Percentiles rank a stretch among this genome's conserved stretches.
Evolutionary conservation across 2,113 vertebrate genomes (phyloP).

Genomic region (Carassius gibelio): DNA sequence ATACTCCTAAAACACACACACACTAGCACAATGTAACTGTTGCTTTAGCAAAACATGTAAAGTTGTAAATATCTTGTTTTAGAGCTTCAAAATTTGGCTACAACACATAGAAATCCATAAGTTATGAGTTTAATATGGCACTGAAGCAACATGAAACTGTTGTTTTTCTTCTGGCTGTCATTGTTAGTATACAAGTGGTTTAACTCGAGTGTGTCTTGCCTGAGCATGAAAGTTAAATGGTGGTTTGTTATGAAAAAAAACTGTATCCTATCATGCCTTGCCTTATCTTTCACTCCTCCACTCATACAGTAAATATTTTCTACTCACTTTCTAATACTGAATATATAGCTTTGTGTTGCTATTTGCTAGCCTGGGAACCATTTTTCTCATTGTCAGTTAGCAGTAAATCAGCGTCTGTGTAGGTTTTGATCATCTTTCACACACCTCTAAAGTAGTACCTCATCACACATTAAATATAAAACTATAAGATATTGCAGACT

Average conservation of each 20-base stretch:
- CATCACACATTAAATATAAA: neutral
- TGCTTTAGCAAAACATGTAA: constrained; percentile 11
- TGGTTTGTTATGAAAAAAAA: neutral
- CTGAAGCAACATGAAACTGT: neutral
- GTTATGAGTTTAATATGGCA: neutral
- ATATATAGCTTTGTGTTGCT: constrained; percentile 38
- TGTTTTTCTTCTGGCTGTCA: neutral
- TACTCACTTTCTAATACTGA: constrained; percentile 48
- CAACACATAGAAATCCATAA: neutral
- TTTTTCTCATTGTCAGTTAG: constrained; percentile 21
- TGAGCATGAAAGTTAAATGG: constrained; percentile 40
- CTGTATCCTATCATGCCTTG: neutral
- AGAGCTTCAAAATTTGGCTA: neutral
- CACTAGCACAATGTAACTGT: neutral
- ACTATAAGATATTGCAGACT: neutral
- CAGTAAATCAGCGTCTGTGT: neutral
- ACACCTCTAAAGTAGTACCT: constrained; percentile 21
- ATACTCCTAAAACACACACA: neutral
- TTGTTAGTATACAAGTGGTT: neutral
- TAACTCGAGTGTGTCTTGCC: constrained; percentile 43
- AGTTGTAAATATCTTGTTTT: neutral
- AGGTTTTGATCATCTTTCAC: constrained; percentile 2
- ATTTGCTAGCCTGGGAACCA: constrained; percentile 54
- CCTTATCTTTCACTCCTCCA: neutral
- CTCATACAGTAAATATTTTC: constrained; percentile 11